Base-by-base conservation (phyloP, 2,888 invertebrate species). In the Actias luna region DNA sequence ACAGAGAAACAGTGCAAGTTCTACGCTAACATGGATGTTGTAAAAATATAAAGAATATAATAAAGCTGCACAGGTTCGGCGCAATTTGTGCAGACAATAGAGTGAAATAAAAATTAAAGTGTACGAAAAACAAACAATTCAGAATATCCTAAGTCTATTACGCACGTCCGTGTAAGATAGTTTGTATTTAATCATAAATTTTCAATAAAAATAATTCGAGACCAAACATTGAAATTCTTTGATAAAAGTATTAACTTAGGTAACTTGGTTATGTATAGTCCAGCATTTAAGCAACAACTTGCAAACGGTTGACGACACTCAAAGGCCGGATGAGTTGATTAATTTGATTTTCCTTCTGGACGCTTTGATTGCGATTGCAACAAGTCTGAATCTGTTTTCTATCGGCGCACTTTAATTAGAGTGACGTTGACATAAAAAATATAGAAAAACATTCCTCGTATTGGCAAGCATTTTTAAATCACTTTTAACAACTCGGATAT, bases 261-360 rank as follows among this genome's bases (percentile, higher is more conserved):
- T 18, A 14, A 55, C 36, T 46, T 39, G n/a, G 18, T 16, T 8
- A 68, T 77, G 77, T 80, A 78, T 80, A 82, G 83, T 42, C n/a
- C n/a, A 39, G 18, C 46, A 46, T 46, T 83, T 84, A 86, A 84
- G 80, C 82, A 81, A 80, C 78, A 74, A 74, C 74, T 80, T 79
- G 76, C 73, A 78, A 82, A 81, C 80, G 77, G 77, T 76, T 77
- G 76, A 72, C 77, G 77, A 76, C 77, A 79, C 80, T 88, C 85
- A 89, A 87, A 89, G 86, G 85, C 82, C 76, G 77, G 78, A 76
- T 81, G 82, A 82, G 80, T 83, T 81, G 80, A 85, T 87, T 87
- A 87, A 89, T 88, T 87, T 82, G 82, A 88, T 89, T 87, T 87
- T 82, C 83, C 77, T 78, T 78, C 75, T 82, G 82, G 78, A 79